phyloP scores from a whole-genome alignment of 2,888 invertebrate genomes.

The Molanna angustata region DNA sequence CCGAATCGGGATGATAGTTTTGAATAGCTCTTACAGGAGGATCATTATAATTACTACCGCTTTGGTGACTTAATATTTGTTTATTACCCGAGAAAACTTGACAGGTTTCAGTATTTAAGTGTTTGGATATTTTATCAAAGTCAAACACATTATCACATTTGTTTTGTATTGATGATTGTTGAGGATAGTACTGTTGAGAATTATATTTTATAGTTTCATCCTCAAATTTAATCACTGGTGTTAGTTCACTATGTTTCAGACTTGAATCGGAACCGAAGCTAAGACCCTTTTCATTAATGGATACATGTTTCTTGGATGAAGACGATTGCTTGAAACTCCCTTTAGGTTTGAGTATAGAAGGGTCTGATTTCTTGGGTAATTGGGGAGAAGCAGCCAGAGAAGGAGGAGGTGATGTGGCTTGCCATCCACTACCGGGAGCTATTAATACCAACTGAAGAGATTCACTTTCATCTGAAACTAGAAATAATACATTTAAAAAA shows the following conservation, averaged over 20 bases:
- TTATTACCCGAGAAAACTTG: not conserved
- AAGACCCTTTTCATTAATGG: conserved; percentile 28
- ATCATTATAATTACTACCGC: conserved; percentile 15
- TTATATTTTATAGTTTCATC: conserved; percentile 42
- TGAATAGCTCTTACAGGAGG: conserved; percentile 7
- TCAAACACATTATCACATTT: conserved; percentile 15
- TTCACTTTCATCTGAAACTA: conserved; percentile 44
- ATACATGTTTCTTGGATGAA: conserved; percentile 28
- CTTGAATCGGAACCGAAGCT: conserved; percentile 27
- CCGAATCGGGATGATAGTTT: conserved; percentile 1
- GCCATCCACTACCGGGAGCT: conserved; percentile 37
- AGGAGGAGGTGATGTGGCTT: conserved; percentile 36
- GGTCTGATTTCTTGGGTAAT: conserved; percentile 40
- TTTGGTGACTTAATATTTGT: conserved; percentile 1
- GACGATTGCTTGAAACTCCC: conserved; percentile 39
- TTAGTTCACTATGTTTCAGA: conserved; percentile 34
- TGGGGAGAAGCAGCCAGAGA: conserved; percentile 40
- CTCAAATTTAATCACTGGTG: conserved; percentile 51
- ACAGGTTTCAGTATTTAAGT: not conserved
- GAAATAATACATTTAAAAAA: conserved; percentile 3
- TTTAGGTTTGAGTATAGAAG: conserved; percentile 42
- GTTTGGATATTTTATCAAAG: conserved; percentile 7
- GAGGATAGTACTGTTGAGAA: conserved; percentile 10
- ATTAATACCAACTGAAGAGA: conserved; percentile 40
- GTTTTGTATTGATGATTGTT: conserved; percentile 1